phyloP scores from a whole-genome alignment of 2,113 vertebrate genomes.

The Condylura cristata region DNA sequence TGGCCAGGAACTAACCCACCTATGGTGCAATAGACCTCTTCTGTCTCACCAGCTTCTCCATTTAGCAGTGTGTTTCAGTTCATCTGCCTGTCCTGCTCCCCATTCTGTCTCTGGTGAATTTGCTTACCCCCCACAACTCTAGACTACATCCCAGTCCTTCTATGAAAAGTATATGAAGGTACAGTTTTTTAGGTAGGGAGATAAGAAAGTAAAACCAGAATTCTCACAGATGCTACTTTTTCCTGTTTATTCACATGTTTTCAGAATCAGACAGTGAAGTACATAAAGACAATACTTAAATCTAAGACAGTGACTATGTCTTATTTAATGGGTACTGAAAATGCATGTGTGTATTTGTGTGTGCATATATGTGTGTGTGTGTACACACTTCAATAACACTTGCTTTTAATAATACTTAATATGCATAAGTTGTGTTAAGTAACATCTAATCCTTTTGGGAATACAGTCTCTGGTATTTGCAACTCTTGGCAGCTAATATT shows the following conservation, averaged over 20 bases:
- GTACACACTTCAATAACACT: neutral
- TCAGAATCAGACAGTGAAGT: constrained; percentile 1
- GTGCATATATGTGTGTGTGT: neutral
- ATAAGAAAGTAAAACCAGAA: neutral
- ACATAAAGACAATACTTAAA: neutral
- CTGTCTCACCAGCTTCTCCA: no score
- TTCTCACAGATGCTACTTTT: neutral
- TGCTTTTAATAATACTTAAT: neutral
- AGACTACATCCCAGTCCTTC: no score
- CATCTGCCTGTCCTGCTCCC: no score
- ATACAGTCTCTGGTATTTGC: neutral
- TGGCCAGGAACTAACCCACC: no score
- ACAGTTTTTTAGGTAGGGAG: neutral
- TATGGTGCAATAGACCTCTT: no score
- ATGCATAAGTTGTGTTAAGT: neutral
- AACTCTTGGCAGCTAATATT: constrained; percentile 13
- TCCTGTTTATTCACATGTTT: neutral
- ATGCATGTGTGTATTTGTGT: neutral
- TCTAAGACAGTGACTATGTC: neutral
- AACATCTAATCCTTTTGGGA: neutral
- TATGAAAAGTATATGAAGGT: neutral
- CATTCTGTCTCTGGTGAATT: no score
- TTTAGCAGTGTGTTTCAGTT: no score
- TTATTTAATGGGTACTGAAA: constrained; percentile 31
- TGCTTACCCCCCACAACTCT: no score